Conservation (phyloP, 1,140 invertebrate genomes). For the Helicoverpa armigera region DNA sequence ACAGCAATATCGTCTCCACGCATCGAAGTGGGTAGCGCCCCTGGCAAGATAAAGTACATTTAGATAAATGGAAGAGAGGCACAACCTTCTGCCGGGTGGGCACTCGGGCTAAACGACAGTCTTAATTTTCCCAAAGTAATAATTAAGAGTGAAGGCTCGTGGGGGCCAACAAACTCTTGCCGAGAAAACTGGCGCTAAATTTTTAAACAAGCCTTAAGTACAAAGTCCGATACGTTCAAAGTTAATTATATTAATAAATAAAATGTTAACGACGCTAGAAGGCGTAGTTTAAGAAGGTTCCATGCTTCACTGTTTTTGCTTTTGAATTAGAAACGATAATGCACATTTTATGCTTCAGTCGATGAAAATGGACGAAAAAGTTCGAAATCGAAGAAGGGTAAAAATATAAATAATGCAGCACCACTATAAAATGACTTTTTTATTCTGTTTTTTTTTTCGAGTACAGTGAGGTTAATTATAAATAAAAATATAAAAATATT, state of each 20-base stretch:
- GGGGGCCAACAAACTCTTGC: conserved; percentile 70
- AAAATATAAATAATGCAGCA: background rate
- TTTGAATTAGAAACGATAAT: conserved; percentile 16
- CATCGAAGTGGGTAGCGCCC: conserved; percentile 63
- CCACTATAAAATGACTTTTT: background rate
- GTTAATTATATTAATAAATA: conserved; percentile 83
- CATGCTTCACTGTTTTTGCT: conserved; percentile 9
- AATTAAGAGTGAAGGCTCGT: conserved; percentile 87
- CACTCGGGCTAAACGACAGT: conserved; percentile 84
- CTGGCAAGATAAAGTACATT: conserved; percentile 83
- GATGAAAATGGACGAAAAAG: background rate
- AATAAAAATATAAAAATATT: background rate
- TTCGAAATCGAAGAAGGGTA: background rate
- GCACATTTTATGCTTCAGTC: conserved; percentile 14
- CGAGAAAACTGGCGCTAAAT: conserved; percentile 76
- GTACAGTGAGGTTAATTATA: too few species aligned
- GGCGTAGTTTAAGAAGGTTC: conserved; percentile 40
- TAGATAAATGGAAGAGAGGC: conserved; percentile 82
- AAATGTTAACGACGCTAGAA: conserved; percentile 50
- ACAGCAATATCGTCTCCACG: conserved; percentile 61
- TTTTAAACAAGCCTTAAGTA: conserved; percentile 85
- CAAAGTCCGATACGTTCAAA: conserved; percentile 80
- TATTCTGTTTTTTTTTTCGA: too few species aligned
- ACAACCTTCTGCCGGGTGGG: conserved; percentile 76
- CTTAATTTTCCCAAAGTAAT: conserved; percentile 88